phyloP scores from a whole-genome alignment of 2,113 vertebrate species.

The Labrus mixtus region DNA sequence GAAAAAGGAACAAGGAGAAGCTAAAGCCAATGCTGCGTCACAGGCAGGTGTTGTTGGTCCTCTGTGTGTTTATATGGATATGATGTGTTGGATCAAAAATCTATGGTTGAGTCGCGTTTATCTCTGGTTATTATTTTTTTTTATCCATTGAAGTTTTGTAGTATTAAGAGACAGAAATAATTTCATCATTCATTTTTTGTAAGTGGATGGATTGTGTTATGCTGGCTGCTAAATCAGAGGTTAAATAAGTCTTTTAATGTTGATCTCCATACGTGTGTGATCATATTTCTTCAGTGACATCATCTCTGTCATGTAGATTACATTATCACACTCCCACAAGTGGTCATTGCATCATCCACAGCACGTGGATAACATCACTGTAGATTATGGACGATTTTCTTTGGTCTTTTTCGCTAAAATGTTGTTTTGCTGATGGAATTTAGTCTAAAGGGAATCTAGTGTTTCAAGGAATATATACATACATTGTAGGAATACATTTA shows the following conservation, averaged over 20 bases:
- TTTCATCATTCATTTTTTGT: background rate
- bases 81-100: background rate
- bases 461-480: background rate
- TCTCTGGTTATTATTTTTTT: background rate
- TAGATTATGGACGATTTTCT: background rate
- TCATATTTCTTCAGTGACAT: constrained; percentile 24
- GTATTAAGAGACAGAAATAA: no score
- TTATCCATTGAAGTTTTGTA: background rate
- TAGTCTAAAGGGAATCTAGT: background rate
- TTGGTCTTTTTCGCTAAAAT: background rate
- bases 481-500: no score
- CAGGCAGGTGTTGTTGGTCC: constrained; percentile 71
- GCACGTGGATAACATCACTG: constrained; percentile 5
- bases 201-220: background rate
- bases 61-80: constrained; percentile 12
- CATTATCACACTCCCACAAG: background rate
- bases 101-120: background rate
- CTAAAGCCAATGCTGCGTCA: constrained; percentile 12
- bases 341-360: constrained; percentile 22
- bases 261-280: background rate
- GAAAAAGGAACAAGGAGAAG: constrained; percentile 24
- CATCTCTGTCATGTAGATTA: constrained; percentile 17
- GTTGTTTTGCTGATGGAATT: background rate
- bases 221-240: constrained; percentile 11
- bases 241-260: constrained; percentile 1